phyloP scores from a whole-genome alignment of 2,113 vertebrate genomes.

The Pteronura brasiliensis region DNA sequence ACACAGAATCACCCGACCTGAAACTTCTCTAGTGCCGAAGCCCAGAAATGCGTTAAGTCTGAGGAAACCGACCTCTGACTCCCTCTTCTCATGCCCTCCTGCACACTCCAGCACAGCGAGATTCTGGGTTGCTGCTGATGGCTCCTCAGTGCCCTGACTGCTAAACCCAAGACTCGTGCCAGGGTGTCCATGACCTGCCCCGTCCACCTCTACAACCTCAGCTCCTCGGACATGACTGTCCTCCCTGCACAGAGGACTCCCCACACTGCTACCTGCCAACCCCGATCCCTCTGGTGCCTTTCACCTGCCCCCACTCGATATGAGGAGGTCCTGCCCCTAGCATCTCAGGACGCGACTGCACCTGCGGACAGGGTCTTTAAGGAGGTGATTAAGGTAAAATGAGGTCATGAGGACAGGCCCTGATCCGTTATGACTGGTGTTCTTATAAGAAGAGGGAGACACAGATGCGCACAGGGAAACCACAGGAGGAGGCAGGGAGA shows the following conservation, averaged over 20 bases:
- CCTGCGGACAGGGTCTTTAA: not conserved
- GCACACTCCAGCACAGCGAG: not conserved
- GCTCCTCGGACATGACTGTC: not conserved
- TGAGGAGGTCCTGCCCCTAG: not conserved
- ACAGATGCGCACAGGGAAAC: not conserved
- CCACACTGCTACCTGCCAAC: fast-evolving
- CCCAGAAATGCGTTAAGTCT: not conserved
- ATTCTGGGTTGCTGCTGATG: not conserved
- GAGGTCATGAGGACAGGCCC: not conserved
- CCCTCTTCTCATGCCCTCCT: not conserved
- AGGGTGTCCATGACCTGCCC: not conserved
- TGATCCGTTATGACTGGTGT: not conserved
- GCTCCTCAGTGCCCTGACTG: not conserved
- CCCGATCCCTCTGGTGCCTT: fast-evolving
- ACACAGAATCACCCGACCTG: not conserved
- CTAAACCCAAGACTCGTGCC: not conserved
- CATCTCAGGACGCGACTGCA: not conserved
- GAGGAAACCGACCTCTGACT: not conserved
- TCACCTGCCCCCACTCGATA: not conserved
- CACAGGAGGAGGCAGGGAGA: not conserved
- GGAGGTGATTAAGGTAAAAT: not conserved
- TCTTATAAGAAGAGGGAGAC: not conserved
- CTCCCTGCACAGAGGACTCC: not conserved
- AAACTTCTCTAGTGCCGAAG: fast-evolving
- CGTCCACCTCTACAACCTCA: not conserved